These are phyloP conservation scores for Eudemis profundana DNA, from an alignment of 2,888 invertebrate species.

Conservation along the genomic window DNA sequence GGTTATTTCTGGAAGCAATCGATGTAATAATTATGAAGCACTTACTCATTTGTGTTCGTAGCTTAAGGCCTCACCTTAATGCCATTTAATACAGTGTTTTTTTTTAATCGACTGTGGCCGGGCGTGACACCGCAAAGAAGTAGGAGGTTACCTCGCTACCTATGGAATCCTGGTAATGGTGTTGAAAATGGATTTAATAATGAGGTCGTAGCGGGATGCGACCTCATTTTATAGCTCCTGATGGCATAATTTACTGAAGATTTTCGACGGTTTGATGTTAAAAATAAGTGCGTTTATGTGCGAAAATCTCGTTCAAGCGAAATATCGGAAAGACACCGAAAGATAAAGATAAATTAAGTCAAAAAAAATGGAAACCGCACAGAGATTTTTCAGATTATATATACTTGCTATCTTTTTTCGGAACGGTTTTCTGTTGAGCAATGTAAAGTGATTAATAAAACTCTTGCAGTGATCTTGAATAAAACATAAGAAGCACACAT, in stretches of 20 bases:
- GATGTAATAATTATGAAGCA: too few relatives aligned
- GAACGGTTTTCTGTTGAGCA: too few relatives aligned
- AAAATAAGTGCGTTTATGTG: slow-evolving; percentile 4
- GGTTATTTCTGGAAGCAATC: too few relatives aligned
- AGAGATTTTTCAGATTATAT: too few relatives aligned
- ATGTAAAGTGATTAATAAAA: too few relatives aligned
- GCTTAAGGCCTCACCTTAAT: not conserved
- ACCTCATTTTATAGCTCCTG: slow-evolving; percentile 21
- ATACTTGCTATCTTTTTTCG: too few relatives aligned
- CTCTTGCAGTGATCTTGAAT: too few relatives aligned
- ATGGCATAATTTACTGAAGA: slow-evolving; percentile 8
- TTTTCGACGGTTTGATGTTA: slow-evolving; percentile 7
- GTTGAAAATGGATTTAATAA: slow-evolving; percentile 31
- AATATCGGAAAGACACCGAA: not conserved
- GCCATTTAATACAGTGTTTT: not conserved
- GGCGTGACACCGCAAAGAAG: slow-evolving; percentile 45
- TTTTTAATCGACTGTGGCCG: slow-evolving; percentile 5
- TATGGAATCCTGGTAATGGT: slow-evolving; percentile 37
- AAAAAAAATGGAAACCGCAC: too few relatives aligned
- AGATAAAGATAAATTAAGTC: too few relatives aligned
- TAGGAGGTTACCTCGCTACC: slow-evolving; percentile 33
- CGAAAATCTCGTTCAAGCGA: not conserved
- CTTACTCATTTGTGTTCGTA: too few relatives aligned
- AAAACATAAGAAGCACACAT: not conserved
- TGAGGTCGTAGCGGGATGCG: slow-evolving; percentile 24